phyloP scores from a whole-genome alignment of 2,888 invertebrate species.

The Thumatha senex region DNA sequence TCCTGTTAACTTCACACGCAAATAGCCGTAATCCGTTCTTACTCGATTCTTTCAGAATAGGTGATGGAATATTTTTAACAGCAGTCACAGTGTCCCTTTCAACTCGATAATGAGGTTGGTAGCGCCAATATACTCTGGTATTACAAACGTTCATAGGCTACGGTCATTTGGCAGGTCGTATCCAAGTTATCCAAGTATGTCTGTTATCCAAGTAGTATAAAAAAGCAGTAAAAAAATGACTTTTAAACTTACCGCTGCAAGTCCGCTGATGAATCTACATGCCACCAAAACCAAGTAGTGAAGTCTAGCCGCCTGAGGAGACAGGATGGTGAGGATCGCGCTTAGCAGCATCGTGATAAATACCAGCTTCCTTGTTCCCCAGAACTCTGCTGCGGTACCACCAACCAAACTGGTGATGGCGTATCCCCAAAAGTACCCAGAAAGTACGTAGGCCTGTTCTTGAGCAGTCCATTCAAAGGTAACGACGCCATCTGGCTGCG shows the following conservation, averaged over 20 bases:
- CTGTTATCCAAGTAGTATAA: too few species aligned
- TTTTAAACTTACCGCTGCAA: slow-evolving; percentile 81
- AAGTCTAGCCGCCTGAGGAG: slow-evolving; percentile 84
- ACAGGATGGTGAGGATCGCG: slow-evolving; percentile 83
- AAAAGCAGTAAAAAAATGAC: not conserved
- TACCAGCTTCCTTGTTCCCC: slow-evolving; percentile 84
- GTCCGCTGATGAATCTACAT: slow-evolving; percentile 84
- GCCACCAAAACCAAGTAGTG: slow-evolving; percentile 83
- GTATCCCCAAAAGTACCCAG: slow-evolving; percentile 83
- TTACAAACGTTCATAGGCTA: too few species aligned
- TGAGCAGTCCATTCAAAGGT: slow-evolving; percentile 83
- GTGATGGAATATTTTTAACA: too few species aligned
- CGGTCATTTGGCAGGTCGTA: too few species aligned
- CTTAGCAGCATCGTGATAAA: slow-evolving; percentile 81
- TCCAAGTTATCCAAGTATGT: too few species aligned
- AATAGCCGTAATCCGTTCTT: too few species aligned
- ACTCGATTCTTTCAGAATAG: too few species aligned
- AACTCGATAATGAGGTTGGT: too few species aligned
- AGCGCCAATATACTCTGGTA: too few species aligned
- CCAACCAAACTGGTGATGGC: slow-evolving; percentile 85
- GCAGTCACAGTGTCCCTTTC: too few species aligned
- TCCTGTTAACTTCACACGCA: too few species aligned
- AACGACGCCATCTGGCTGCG: slow-evolving; percentile 65
- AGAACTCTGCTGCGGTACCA: slow-evolving; percentile 86
- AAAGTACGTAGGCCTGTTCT: slow-evolving; percentile 86